These are phyloP conservation scores for Babylonia areolata DNA, from an alignment of 1,140 invertebrate genomes.

Conservation along the genomic window DNA sequence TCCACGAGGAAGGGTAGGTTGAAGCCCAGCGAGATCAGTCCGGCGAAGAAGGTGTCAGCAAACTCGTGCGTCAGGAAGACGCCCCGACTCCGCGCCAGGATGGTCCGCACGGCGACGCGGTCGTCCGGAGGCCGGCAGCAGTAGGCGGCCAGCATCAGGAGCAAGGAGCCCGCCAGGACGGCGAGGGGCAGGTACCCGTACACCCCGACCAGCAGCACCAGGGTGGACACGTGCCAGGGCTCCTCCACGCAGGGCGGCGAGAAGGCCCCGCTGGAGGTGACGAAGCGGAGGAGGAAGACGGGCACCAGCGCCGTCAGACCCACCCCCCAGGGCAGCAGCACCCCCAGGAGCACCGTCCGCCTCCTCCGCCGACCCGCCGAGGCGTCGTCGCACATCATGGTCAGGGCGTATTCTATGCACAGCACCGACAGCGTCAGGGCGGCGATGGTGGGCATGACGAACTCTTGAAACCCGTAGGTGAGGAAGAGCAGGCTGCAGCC, in stretches of 20 bases:
- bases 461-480: conserved; percentile 32
- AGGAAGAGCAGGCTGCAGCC: conserved; percentile 9
- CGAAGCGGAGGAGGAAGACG: background rate
- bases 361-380: background rate
- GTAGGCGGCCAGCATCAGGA: background rate
- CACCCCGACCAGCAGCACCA: background rate
- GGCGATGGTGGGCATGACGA: conserved; percentile 29
- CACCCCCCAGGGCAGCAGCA: conserved; percentile 8
- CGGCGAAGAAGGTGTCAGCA: conserved; percentile 31
- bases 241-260: background rate
- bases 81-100: conserved; percentile 30
- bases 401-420: conserved; percentile 21
- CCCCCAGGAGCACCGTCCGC: background rate
- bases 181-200: conserved; percentile 5
- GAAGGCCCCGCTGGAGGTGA: conserved; percentile 21
- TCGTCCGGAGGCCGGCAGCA: conserved; percentile 27
- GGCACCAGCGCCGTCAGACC: conserved; percentile 6
- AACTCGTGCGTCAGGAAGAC: conserved; percentile 37
- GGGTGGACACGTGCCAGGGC: background rate
- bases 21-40: conserved; percentile 20
- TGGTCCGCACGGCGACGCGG: conserved; percentile 33
- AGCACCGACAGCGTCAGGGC: conserved; percentile 23
- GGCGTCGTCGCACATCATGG: conserved; percentile 14
- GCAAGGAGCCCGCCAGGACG: background rate
- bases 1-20: conserved; percentile 32